Base-by-base conservation (phyloP, 2,888 invertebrate genomes). In the Aethes cnicana region DNA sequence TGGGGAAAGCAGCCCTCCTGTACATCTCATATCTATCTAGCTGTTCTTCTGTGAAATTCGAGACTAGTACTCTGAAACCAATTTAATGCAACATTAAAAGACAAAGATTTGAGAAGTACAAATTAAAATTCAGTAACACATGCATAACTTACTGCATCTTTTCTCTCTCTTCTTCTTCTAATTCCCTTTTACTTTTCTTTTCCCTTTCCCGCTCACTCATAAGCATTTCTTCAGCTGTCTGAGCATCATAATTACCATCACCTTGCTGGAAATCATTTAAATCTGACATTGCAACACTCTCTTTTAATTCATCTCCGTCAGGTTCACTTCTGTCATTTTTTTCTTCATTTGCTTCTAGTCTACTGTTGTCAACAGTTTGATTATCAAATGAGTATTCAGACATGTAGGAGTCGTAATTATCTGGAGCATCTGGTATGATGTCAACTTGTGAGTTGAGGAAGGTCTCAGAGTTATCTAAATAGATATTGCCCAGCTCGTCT, bases 1-100 rank as follows among this genome's bases (percentile, higher is more conserved):
- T 99, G 0, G 99, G 99, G 80, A 99, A 99, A 0, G 98, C 98
- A 0, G 99, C 95, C 69, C 99, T 91, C 59, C 99, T 90, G 76
- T 96, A 99, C 97, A 99, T 98, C 90, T 99, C 99, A 90, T 99
- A 99, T 62, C 99, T 92, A 77, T 99, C 97, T 44, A 99, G 84
- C 77, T 99, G 99, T 66, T 98, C 98, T 82, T 98, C 98, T 0
- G 98, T 97, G 68, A 99, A 99, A 81, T 99, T 99, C 0, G 99
- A 99, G 0, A 99, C 98, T 42, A 99, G 87, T 23, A 99, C 97
- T 83, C 97, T 97, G 75, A 53, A 91, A 90, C 28, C 37, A 48
- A 57, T 39, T 41, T n/a, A 41, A 20, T 25, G 6, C 16, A 21
- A 36, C 4, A 20, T 12, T 42, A n/a, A 21, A 2, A 28, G 21